Evolutionary conservation across 2,888 invertebrate species (phyloP), one percentile per base, ranked within the genome.

Genomic region (Microchrysa polita): DNA sequence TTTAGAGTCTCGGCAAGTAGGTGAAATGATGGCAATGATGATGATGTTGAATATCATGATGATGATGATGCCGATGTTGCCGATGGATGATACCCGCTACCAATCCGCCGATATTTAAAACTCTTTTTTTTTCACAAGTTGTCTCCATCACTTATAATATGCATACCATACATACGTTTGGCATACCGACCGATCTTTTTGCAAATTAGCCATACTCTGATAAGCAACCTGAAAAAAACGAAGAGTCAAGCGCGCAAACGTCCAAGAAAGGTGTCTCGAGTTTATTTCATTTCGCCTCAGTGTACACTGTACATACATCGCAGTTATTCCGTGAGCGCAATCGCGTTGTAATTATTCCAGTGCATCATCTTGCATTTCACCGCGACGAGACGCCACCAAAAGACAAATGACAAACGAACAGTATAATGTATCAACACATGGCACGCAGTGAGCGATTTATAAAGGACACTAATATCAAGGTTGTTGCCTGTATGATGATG

Each of bases 51-150:
- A n/a, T n/a, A n/a, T n/a, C n/a, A n/a, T n/a, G 27, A 2, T 12
- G 65, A 65, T 65, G 65, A 48, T 48, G 48, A 12, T n/a, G n/a
- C n/a, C n/a, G n/a, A n/a, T n/a, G n/a, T n/a, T n/a, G n/a, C n/a
- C n/a, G n/a, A n/a, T n/a, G 42, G 65, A 65, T 22, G 69, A 57
- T 69, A 57, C 55, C n/a, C 34, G 40, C 69, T 57, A 53, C 69
- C 69, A 69, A 69, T 57, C 65, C 65, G 20, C 10, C 65, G 44
- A 65, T 65, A 65, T 65, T 55, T 69, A 55, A 55, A 69, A 57
- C 69, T 69, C 69, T 55, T 65, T 69, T 57, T 55, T 65, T 48
- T 65, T 65, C 65, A 69, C 55, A 69, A 69, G 69, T 55, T 69
- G 69, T 69, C 69, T 69, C 69, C 69, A 57, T 34, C 57, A 57